A percentile compares a stretch with the other conserved stretches of the same genome.
phyloP scores from a whole-genome alignment of 2,797 vertebrate species.

The Macrochelys suwanniensis region DNA sequence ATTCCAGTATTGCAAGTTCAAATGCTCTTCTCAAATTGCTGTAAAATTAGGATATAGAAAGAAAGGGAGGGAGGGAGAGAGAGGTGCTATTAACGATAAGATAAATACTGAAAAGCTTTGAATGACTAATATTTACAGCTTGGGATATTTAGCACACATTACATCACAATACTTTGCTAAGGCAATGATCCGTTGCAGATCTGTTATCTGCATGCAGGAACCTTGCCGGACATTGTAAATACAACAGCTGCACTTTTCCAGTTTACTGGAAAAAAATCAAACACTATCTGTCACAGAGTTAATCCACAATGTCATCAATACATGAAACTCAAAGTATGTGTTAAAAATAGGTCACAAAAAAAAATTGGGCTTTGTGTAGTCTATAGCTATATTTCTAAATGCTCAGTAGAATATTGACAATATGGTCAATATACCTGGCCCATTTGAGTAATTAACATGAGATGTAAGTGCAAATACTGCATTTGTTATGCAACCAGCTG shows the following conservation, averaged over 20 bases:
- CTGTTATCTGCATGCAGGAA: not conserved
- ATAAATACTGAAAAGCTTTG: conserved; percentile 16
- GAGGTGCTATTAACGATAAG: not conserved
- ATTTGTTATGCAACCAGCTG: conserved; percentile 62
- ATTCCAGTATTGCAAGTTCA: not conserved
- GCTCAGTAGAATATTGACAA: conserved; percentile 54
- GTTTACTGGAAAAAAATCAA: not conserved
- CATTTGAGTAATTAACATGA: conserved; percentile 67
- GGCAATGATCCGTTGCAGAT: not conserved
- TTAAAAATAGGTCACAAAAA: not conserved
- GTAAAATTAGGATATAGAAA: conserved; percentile 2
- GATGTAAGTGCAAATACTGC: conserved; percentile 66
- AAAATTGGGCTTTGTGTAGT: not conserved
- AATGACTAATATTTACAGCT: conserved; percentile 14
- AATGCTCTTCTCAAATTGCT: not conserved
- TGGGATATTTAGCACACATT: not conserved
- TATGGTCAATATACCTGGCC: conserved; percentile 50
- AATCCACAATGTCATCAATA: conserved; percentile 20
- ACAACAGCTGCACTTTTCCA: not conserved
- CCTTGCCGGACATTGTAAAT: not conserved
- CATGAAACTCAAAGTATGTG: not conserved
- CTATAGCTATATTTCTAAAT: conserved; percentile 17
- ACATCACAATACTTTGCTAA: not conserved
- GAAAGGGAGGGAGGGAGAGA: not conserved
- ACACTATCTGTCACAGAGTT: not conserved